Base-by-base conservation (phyloP, 2,888 invertebrate genomes). In the Phortica magna region DNA sequence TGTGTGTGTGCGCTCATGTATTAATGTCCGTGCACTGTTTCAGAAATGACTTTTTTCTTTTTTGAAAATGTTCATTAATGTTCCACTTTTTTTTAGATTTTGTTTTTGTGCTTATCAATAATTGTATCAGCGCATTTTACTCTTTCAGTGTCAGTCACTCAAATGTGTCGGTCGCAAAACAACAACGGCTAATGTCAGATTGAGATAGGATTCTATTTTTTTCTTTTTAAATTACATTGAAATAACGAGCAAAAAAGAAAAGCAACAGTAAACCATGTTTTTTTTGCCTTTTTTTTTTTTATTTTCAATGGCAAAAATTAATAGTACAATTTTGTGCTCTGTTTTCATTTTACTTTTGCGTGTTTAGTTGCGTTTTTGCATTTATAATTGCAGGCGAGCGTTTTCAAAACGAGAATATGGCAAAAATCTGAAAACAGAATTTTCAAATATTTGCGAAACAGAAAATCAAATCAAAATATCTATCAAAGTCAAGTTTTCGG, bases 61-160 rank as follows among this genome's bases (percentile, higher is more conserved):
- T 31, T 31, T 31, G 31, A 76, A 81, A 61, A 73, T 43, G 31
- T 73, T 67, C 76, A 76, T 68, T 43, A 55, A 42, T 75, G 41
- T 78, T 61, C 73, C 73, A 65, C 77, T 81, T 77, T 71, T 61
- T 19, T 74, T 75, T 57, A 70, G 9, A 42, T 68, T 43, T 61
- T 68, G 39, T n/a, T 68, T 61, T 72, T 73, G 53, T 31, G 22
- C 64, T 84, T 85, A 85, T 85, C 84, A 80, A 76, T 68, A 78
- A 82, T 79, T 85, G 83, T 83, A 85, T 84, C 87, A 80, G 87
- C 78, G 87, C 79, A 72, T 79, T 83, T 85, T 79, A 75, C 81
- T 78, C 73, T 71, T 71, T 55, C 70, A 55, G 53, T 71, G 19
- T 71, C 70, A 55, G 43, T 10, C 61, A 22, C n/a, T 1, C 22